phyloP scores from a whole-genome alignment of 2,888 invertebrate species.

The Agriopis marginaria region DNA sequence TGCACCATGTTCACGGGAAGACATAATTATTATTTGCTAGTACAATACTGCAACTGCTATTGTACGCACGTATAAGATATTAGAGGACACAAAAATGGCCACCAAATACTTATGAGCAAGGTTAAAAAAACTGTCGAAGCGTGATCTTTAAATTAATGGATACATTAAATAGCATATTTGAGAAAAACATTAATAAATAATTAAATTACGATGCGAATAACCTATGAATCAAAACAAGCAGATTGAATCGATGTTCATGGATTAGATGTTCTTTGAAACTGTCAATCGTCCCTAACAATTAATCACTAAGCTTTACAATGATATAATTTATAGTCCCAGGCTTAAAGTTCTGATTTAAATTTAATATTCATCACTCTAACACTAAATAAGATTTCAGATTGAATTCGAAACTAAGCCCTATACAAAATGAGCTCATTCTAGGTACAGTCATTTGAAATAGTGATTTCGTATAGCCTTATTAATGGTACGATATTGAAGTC shows the following conservation, averaged over 20 bases:
- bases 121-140: too few species aligned
- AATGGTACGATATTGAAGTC: constrained; percentile 8
- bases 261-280: constrained; percentile 29
- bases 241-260: constrained; percentile 11
- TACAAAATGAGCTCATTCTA: constrained; percentile 26
- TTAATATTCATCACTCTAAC: constrained; percentile 25
- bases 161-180: too few species aligned
- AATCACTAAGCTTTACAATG: constrained; percentile 30
- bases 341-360: constrained; percentile 28
- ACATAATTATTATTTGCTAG: too few species aligned
- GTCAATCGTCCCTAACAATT: constrained; percentile 32
- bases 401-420: constrained; percentile 29
- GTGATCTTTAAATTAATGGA: too few species aligned
- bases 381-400: constrained; percentile 18
- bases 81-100: too few species aligned
- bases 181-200: not conserved
- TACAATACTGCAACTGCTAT: too few species aligned
- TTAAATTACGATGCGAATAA: not conserved
- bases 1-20: too few species aligned
- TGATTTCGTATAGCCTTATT: not conserved
- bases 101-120: too few species aligned
- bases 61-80: too few species aligned
- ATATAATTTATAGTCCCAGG: constrained; percentile 31
- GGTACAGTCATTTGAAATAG: constrained; percentile 13
- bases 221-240: constrained; percentile 6